phyloP scores from a whole-genome alignment of 30 jellyfish, hydroid and myxozoan genomes.

The Hydractinia symbiolongicarpus region DNA sequence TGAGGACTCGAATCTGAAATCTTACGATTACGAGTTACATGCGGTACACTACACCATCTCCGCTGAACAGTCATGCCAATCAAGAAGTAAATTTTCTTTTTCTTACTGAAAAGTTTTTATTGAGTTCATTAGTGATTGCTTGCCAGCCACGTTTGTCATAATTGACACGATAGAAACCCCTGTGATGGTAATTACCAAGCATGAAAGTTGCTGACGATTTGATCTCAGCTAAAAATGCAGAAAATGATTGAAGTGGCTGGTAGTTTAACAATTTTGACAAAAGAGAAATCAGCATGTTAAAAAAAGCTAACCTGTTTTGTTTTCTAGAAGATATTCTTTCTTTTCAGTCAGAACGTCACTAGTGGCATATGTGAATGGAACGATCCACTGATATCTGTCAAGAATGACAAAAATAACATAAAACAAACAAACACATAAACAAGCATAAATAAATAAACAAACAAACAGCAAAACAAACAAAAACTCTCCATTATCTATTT shows the following conservation, averaged over 20 bases:
- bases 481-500: background rate
- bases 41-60: too few species aligned
- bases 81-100: too few species aligned
- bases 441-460: background rate
- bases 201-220: constrained; percentile 43
- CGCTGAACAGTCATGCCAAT: too few species aligned
- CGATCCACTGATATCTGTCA: constrained; percentile 77
- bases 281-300: background rate
- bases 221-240: constrained; percentile 19
- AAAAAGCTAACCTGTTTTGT: constrained; percentile 12
- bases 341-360: constrained; percentile 41
- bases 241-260: background rate
- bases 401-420: background rate
- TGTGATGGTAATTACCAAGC: constrained; percentile 52
- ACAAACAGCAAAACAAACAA: background rate
- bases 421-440: background rate
- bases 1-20: too few species aligned
- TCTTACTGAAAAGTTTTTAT: constrained; percentile 47
- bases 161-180: constrained; percentile 85
- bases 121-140: constrained; percentile 40
- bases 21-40: too few species aligned
- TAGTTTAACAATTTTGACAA: background rate
- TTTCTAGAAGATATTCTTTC: background rate
- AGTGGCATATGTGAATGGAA: constrained; percentile 72
- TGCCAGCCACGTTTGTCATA: constrained; percentile 71